Conservation (phyloP, 2,113 vertebrate genomes). For the Cnemophilus loriae region DNA sequence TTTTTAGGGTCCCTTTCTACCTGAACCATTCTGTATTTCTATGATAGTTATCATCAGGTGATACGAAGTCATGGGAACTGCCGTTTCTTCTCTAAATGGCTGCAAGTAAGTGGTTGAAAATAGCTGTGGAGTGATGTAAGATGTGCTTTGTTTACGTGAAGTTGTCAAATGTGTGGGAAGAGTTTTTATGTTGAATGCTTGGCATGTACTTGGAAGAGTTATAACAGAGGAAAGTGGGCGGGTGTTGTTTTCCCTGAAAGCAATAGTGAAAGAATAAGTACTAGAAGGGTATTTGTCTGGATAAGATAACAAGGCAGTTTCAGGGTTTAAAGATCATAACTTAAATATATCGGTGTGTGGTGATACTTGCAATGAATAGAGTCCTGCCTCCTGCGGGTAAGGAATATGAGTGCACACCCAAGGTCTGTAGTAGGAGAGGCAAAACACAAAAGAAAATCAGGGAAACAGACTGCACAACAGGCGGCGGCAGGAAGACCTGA, state of each 20-base stretch:
- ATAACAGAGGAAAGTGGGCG: not conserved
- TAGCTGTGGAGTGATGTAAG: not conserved
- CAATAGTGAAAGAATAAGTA: not conserved
- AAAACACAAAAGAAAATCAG: not conserved
- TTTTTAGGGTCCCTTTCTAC: not conserved
- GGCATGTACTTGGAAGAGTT: not conserved
- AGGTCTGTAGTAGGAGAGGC: not conserved
- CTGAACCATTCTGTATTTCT: not conserved
- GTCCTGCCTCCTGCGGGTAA: not conserved
- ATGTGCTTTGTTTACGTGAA: not conserved
- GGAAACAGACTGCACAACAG: not conserved
- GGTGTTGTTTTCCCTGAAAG: conserved; percentile 11
- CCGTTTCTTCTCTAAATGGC: not conserved
- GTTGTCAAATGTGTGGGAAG: not conserved
- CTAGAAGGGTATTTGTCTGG: not conserved
- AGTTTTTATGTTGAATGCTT: not conserved
- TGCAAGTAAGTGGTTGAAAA: not conserved
- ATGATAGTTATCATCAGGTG: not conserved
- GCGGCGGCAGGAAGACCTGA: not conserved
- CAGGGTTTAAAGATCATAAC: not conserved
- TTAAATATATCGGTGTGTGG: not conserved
- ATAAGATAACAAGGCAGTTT: not conserved
- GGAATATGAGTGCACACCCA: not conserved
- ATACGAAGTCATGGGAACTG: not conserved
- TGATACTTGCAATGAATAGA: not conserved